These are phyloP conservation scores for Aselliscus stoliczkanus DNA, from an alignment of 2,797 vertebrate species.

Conservation along the genomic window DNA sequence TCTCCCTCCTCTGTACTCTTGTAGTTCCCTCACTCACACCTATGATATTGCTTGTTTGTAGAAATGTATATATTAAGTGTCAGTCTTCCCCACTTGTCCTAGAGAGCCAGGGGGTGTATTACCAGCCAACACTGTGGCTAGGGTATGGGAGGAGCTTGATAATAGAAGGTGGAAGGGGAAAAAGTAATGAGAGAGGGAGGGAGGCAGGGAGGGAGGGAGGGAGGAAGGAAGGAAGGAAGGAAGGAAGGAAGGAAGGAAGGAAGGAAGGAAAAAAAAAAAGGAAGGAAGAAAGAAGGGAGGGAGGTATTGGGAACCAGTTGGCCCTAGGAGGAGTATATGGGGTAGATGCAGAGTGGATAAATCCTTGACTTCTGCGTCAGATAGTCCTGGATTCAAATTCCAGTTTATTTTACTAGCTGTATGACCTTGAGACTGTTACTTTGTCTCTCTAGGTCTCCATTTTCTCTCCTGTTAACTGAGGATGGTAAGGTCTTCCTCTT, in stretches of 20 bases:
- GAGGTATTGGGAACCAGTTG: neutral
- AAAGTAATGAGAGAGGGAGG: neutral
- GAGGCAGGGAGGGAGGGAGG: too few species aligned
- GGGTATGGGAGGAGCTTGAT: neutral
- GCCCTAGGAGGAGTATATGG: neutral
- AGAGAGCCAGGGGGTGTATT: neutral
- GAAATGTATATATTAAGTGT: neutral
- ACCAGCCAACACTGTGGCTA: neutral
- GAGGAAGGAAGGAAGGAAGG: too few species aligned
- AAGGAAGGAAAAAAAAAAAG: neutral
- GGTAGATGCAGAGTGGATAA: neutral
- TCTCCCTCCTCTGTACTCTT: neutral
- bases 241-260: neutral
- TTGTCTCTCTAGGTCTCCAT: neutral
- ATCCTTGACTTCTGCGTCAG: neutral
- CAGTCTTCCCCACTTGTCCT: neutral
- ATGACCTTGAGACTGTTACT: neutral
- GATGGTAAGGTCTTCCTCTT: neutral
- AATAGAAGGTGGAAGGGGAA: neutral
- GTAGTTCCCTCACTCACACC: neutral
- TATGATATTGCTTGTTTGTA: neutral
- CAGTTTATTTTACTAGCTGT: neutral
- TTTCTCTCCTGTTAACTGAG: neutral
- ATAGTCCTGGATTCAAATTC: neutral
- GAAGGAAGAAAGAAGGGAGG: neutral